Percentiles rank a stretch among this genome's conserved stretches.
These are phyloP conservation scores for Penelope pileata DNA, from an alignment of 2,113 vertebrate genomes.

Conservation along the genomic window DNA sequence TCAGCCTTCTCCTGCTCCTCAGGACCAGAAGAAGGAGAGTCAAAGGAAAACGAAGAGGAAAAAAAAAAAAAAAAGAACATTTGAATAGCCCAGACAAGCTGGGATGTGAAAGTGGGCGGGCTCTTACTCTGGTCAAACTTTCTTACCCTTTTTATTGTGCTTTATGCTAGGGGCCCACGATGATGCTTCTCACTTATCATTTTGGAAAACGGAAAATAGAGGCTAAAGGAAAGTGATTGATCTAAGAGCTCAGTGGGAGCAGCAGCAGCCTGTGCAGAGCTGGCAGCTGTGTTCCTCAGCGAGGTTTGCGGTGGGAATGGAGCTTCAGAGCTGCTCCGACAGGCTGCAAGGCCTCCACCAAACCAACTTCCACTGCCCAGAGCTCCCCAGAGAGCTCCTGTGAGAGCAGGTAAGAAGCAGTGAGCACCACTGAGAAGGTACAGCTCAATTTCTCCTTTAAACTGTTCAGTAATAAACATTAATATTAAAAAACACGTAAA, in stretches of 20 bases:
- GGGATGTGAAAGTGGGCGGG: neutral
- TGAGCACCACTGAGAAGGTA: neutral
- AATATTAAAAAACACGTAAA: conserved; percentile 41
- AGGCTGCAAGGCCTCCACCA: neutral
- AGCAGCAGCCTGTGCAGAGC: neutral
- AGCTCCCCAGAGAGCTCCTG: neutral
- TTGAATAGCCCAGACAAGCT: neutral
- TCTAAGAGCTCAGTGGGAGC: neutral
- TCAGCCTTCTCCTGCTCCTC: accelerated
- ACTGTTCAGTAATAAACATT: neutral
- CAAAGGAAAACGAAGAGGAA: neutral
- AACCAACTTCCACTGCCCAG: neutral
- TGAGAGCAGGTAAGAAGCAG: neutral
- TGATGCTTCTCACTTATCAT: neutral
- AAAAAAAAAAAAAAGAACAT: neutral
- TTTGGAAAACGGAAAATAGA: neutral
- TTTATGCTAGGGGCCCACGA: neutral
- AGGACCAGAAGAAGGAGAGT: neutral
- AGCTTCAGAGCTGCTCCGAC: neutral
- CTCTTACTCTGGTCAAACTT: neutral
- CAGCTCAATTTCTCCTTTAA: neutral
- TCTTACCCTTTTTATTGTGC: neutral
- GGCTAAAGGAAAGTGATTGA: neutral
- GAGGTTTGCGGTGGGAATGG: neutral
- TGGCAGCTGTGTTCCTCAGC: neutral